Evolutionary conservation across 2,888 invertebrate genomes (phyloP), one percentile per base, ranked within the genome.

Genomic region (Psococerastis gibbosa): DNA sequence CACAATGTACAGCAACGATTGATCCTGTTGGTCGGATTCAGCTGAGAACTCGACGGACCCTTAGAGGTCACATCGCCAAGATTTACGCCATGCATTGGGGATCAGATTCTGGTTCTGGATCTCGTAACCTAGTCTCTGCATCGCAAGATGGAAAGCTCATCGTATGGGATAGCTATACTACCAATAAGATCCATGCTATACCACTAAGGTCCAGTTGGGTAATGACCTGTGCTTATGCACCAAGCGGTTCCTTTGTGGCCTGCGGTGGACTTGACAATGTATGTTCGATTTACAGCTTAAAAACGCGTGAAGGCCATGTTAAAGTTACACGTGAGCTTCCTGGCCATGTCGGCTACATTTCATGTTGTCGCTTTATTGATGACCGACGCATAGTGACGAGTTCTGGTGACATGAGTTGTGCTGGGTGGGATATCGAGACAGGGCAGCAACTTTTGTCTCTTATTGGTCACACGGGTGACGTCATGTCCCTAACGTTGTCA

Each of bases 71-170:
- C 67, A 77, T 99, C 68, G 98, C 98, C 60, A 98, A 98, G 78
- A 99, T 98, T 66, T 99, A 99, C 69, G 98, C 98, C 55, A 99
- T 99, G 98, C 98, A 99, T 67, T 98, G 98, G 98, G 95, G 95
- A 56, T 88, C 89, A 58, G 98, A 98, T 67, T 94, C 94, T 54
- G 79, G 75, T 76, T 71, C 51, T 43, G 43, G 32, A 59, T 60
- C 42, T 62, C 73, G 94, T 70, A 94, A 95, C 71, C 73, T 98
- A 66, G 98, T 99, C 56, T 97, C 97, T 46, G 98, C 98, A 55
- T 94, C 94, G 57, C 98, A 98, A 71, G 98, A 98, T 71, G 98
- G 98, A 47, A 44, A 98, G 73, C 76, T 98, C 65, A 98, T 98
- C 61, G 98, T 99, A 50, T 99, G 98, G 98, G 98, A 99, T 71